Evolutionary conservation across 2,113 vertebrate genomes (phyloP), one percentile per base, ranked within the genome.

Genomic region (Pangasianodon hypophthalmus): DNA sequence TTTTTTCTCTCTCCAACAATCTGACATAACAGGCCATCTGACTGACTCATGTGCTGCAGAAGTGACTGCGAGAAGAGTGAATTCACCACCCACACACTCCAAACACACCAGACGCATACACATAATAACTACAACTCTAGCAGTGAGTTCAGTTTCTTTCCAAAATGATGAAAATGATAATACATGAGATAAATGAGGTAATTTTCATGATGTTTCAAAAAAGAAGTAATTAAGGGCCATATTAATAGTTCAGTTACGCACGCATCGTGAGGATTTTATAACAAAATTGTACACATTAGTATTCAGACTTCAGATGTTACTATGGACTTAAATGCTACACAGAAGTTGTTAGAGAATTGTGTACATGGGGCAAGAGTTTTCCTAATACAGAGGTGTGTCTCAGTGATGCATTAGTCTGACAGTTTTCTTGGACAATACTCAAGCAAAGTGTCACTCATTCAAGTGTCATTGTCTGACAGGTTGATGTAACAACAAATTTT

Each of bases 31-130:
- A 86, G 44, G 41, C 64, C 58, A 50, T 88, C 84, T 77, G 73
- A 64, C 73, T 90, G 50, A 90, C 75, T 88, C 56, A 71, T 52
- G 77, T 87, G 67, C 69, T 73, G 82, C 60, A 87, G 48, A 84
- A 81, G 85, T 60, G 37, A 71, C 71, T 79, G 90, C 48, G 77
- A 50, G 88, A 91, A 87, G 80, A 79, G 69, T 88, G 60, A 89
- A 75, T 88, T 90, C 32, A 88, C 91, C 73, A 48, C 54, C 82
- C 91, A 83, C 64, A 24, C 79, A 90, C 41, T 71, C 46, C 32
- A 86, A 89, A 89, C 48, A 86, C 84, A 86, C 56, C 85, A 83
- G 37, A 86, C 67, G 24, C 58, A 62, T 26, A 41, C 73, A 84
- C n/a, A 44, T 29, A n/a, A 60, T 75, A 41, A 86, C 60, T 86